Evolutionary conservation across 2,797 vertebrate genomes (phyloP), one percentile per base, ranked within the genome.

Genomic region (Clamator glandarius): DNA sequence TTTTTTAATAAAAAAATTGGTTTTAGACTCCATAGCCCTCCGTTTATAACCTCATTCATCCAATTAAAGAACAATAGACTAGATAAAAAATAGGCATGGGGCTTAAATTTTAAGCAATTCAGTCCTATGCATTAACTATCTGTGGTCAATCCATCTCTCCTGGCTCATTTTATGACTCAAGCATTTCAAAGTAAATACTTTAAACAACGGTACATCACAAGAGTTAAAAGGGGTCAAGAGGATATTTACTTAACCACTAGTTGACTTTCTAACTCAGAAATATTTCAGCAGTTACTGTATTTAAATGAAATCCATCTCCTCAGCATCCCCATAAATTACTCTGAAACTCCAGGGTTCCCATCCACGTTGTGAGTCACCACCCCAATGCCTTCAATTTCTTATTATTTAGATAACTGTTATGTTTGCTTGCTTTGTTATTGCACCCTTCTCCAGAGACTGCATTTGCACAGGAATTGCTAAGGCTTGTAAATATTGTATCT

Each of bases 401-500:
- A 23, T 69, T 63, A 88, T 96, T 78, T 33, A 93, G 88, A 94
- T 93, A 97, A 92, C 77, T 35, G 86, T 84, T 77, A 80, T 85
- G 39, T 93, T 96, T 96, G 89, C 94, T 93, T 92, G 84, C 84
- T 96, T 95, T 93, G 91, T 95, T 93, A 94, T 66, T 87, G 79
- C 90, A 91, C 70, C 89, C 82, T 96, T 97, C 97, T 96, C 93
- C 24, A 26, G 90, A 89, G 94, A 90, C 76, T 74, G 66, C 94
- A 96, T 94, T 97, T 95, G 81, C 89, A 96, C 94, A 96, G 82
- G 91, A 97, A 93, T 96, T 94, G 79, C 91, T 85, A 95, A 19
- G 18, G 61, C 89, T 94, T 97, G 95, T 97, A 97, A 97, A 97
- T 97, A 98, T 84, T 96, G 94, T 95, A 96, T 96, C 94, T 97